Evolutionary conservation across 1,140 invertebrate genomes (phyloP), one percentile per base, ranked within the genome.

Genomic region (Drosophila murphyi): DNA sequence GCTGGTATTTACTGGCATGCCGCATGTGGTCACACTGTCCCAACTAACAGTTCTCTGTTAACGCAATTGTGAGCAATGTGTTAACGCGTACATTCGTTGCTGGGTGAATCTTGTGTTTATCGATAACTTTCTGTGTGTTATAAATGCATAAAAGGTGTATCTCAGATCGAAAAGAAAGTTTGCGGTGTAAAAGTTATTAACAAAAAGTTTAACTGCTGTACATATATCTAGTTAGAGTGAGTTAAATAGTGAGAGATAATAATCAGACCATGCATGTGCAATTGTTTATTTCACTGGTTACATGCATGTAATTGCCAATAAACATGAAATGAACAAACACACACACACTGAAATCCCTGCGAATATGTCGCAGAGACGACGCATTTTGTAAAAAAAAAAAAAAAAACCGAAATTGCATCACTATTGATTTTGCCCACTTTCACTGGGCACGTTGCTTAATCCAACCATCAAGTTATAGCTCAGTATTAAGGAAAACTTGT

Each of bases 371-470:
- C 41, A 47, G 35, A 35, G 28, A 54, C 59, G 45, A 72, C 54
- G 45, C 56, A 63, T 76, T 64, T 71, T 41, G 59, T 72, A 52
- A 45, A 59, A 32, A 43, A 72, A 65, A 57, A 31, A 28, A 72
- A 56, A 67, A 32, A 41, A 72, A 34, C 39, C 56, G 74, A 80
- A 82, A 86, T 88, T 72, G 71, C 73, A 71, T 78, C 67, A 79
- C 28, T 89, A 89, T 89, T 89, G 85, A 89, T 89, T 89, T 89
- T 90, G 68, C 86, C 69, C 86, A 86, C 85, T 89, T 89, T 89
- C 86, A 72, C 83, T 78, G 47, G 55, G 55, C 50, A 34, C 52
- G 12, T 34, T 37, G 76, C 67, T 68, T 70, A 68, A 62, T 67
- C 43, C 63, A 12, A 54, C 20, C 48, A 31, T 20, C 3, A 31